Evolutionary conservation across 2,888 invertebrate species (phyloP).

Genomic region (Anagyrus pseudococci): DNA sequence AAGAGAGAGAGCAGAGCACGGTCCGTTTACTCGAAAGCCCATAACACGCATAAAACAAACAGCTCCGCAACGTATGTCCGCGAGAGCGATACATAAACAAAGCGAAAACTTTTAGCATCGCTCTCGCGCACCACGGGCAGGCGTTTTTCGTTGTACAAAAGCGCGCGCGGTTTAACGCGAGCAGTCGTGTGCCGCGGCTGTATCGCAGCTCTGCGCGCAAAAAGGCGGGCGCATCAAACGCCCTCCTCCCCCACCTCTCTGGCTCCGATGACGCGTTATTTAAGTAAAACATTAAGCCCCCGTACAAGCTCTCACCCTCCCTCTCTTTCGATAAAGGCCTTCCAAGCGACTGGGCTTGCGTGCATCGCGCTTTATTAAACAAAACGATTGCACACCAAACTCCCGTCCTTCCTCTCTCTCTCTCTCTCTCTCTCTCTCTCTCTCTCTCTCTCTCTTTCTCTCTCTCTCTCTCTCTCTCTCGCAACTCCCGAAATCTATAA

Average conservation of each 20-base stretch:
- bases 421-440: conserved; percentile 1
- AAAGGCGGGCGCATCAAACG: neutral
- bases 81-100: too few relatives aligned
- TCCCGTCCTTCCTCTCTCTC: conserved; percentile 5
- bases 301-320: too few relatives aligned
- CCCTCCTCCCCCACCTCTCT: neutral
- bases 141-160: too few relatives aligned
- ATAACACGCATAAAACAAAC: too few relatives aligned
- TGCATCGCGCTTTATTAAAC: conserved; percentile 18
- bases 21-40: too few relatives aligned
- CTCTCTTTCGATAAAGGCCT: neutral
- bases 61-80: too few relatives aligned
- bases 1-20: too few relatives aligned
- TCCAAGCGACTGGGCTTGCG: neutral
- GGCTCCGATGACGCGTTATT: neutral
- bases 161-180: too few relatives aligned
- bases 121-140: too few relatives aligned
- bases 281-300: neutral
- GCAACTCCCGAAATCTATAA: conserved; percentile 28
- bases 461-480: conserved; percentile 1
- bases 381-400: conserved; percentile 30
- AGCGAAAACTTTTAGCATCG: too few relatives aligned
- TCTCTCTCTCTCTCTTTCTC: conserved; percentile 1
- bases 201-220: neutral
- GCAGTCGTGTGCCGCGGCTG: too few relatives aligned